Evolutionary conservation across 2,113 vertebrate species (phyloP), one percentile per base, ranked within the genome.

Genomic region (Otolemur garnettii): DNA sequence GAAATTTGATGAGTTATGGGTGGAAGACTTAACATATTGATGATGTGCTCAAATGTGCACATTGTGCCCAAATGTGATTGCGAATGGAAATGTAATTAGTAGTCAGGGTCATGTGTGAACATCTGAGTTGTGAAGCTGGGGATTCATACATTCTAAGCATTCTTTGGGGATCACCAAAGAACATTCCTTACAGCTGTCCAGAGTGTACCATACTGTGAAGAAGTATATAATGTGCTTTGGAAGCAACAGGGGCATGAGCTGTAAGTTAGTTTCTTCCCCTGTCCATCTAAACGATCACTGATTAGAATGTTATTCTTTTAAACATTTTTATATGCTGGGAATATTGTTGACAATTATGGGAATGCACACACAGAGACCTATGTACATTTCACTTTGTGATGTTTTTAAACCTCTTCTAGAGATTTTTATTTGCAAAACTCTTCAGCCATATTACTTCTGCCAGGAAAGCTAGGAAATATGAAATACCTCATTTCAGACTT

Each of bases 371-470:
- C 24, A 24, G 26, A 87, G 24, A 68, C 59, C 59, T 9, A 22
- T 1, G 2, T 90, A 55, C 15, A 28, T 93, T 96, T 86, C 30
- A 93, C 30, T 89, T 85, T 92, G 66, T 97, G 53, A n/a, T 26
- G 95, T 96, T 96, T 90, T 96, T 80, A 93, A 90, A 95, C 72
- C 22, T 83, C 30, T 80, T 96, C 38, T 91, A 99, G 99, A 99
- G 99, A 93, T 99, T 99, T 97, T 98, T 99, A 97, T 99, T 99
- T 97, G 99, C 99, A 87, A 99, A 99, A 97, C 99, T 99, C 93
- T 99, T 99, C 91, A 99, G 99, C 97, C 99, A 99, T 98, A 98
- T 99, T 64, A 99, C 99, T 1, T 99, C 99, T 74, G 99, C 99
- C 95, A 99, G 99, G 90, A 99, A 99, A 98, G 99, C 99, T 98